Percentiles rank a stretch among this genome's conserved stretches.
These are phyloP conservation scores for Leucosticte australis DNA, from an alignment of 2,113 vertebrate species.

Conservation along the genomic window DNA sequence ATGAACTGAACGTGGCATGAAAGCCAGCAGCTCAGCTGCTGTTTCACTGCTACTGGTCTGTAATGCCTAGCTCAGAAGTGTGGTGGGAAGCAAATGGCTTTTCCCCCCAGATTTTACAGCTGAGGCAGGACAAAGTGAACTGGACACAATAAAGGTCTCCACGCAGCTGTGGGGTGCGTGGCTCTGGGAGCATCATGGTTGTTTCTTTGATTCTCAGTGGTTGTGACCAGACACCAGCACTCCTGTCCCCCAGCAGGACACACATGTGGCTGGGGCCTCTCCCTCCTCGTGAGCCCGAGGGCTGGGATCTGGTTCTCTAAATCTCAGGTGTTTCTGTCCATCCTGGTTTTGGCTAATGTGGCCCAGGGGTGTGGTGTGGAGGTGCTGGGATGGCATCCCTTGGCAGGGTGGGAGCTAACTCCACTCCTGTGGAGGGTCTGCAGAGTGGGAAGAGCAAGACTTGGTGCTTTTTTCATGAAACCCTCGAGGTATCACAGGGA, in stretches of 20 bases:
- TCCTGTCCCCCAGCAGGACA: not conserved
- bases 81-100: not conserved
- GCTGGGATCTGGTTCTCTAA: not conserved
- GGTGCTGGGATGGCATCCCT: not conserved
- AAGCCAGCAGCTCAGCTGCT: not conserved
- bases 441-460: not conserved
- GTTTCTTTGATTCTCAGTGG: not conserved
- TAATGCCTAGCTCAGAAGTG: not conserved
- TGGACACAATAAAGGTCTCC: not conserved
- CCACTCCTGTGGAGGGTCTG: not conserved
- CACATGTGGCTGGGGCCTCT: fast-evolving
- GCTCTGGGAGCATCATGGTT: not conserved
- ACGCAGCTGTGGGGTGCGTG: fast-evolving
- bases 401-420: not conserved
- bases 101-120: not conserved
- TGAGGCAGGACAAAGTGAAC: not conserved
- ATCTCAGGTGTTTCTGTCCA: not conserved
- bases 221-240: not conserved
- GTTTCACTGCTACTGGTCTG: not conserved
- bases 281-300: fast-evolving
- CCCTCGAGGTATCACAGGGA: not conserved
- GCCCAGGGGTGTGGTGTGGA: not conserved
- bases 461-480: not conserved
- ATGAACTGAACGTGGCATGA: not conserved
- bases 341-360: not conserved